Percentiles rank a stretch among this genome's conserved stretches.
Evolutionary conservation across 2,113 vertebrate genomes (phyloP).

Genomic region (Erythrocebus patas): DNA sequence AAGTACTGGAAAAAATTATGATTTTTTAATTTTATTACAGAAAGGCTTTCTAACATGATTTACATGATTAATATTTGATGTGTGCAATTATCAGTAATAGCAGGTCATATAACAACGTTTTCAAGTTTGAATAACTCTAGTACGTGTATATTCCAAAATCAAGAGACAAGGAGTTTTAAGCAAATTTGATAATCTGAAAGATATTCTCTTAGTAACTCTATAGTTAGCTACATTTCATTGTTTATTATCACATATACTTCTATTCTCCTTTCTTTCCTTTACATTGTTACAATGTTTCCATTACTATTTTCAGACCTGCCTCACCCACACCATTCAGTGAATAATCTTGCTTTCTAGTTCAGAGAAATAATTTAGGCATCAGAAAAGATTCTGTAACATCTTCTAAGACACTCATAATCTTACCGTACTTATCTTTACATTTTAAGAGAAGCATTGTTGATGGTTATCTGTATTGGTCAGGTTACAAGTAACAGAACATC

Average conservation of each 20-base stretch:
- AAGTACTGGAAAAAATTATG: background rate
- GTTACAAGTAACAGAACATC: background rate
- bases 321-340: background rate
- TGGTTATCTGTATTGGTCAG: background rate
- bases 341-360: background rate
- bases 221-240: background rate
- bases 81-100: background rate
- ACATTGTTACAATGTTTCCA: background rate
- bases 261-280: background rate
- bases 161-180: background rate
- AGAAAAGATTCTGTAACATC: background rate
- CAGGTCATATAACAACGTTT: background rate
- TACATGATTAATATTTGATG: constrained; percentile 6
- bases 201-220: background rate
- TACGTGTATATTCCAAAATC: background rate
- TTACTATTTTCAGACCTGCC: background rate
- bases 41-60: background rate
- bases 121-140: background rate
- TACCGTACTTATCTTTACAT: background rate
- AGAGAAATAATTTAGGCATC: background rate
- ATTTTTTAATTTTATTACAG: background rate
- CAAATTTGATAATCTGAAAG: background rate
- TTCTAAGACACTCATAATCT: background rate
- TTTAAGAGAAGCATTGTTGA: background rate
- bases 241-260: background rate